phyloP scores from a whole-genome alignment of 92 coral and sea anemone species.

The Plumapathes pennacea region DNA sequence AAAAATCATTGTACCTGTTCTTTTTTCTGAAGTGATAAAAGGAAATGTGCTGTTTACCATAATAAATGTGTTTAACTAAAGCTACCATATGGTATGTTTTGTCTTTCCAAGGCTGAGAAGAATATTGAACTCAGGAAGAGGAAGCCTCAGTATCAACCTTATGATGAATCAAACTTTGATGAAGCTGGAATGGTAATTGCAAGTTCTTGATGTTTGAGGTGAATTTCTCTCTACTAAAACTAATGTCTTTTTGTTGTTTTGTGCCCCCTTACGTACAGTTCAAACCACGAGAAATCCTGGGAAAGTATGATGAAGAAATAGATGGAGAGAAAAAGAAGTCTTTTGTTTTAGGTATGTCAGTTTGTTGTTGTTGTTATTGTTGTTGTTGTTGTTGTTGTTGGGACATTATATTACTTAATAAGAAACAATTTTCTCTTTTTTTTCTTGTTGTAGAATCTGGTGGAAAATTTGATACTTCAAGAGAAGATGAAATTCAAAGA shows the following conservation, averaged over 20 bases:
- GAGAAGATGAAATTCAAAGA: slow-evolving; percentile 72
- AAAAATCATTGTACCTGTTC: no score
- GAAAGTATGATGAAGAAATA: slow-evolving; percentile 95
- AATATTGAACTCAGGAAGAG: slow-evolving; percentile 82
- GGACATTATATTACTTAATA: not conserved
- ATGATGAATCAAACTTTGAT: slow-evolving; percentile 78
- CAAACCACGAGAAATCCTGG: slow-evolving; percentile 64
- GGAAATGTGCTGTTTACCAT: no score
- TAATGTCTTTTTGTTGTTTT: no score
- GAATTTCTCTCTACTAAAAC: no score
- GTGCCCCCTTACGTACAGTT: no score
- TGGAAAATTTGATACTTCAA: slow-evolving; percentile 68
- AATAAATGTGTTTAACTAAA: no score
- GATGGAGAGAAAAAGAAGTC: slow-evolving; percentile 80
- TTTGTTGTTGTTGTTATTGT: not conserved
- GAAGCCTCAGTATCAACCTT: slow-evolving; percentile 83
- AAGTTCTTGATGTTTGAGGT: no score
- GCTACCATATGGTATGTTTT: no score
- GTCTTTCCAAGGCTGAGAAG: slow-evolving; percentile 66
- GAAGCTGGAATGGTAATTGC: slow-evolving; percentile 78
- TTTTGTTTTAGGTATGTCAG: slow-evolving; percentile 70
- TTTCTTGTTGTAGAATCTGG: slow-evolving; percentile 43
- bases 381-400: not conserved
- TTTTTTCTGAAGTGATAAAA: no score
- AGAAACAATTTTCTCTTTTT: not conserved